phyloP scores from a whole-genome alignment of 2,797 vertebrate species.

The Mormyrops boulengeri region DNA sequence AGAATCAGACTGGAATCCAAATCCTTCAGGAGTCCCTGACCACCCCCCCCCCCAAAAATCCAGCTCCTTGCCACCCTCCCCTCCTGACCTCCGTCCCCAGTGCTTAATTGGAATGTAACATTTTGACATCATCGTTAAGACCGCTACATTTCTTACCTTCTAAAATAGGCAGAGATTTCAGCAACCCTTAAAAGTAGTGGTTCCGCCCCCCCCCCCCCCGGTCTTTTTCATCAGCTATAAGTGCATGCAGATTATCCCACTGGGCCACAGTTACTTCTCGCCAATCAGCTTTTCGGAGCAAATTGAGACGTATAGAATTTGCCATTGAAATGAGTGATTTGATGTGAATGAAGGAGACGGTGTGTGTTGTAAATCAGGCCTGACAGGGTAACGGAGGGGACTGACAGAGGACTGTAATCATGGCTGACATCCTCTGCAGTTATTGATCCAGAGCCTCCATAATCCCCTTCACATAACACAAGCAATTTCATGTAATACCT shows the following conservation, averaged over 20 bases:
- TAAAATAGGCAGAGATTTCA: neutral
- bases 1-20: neutral
- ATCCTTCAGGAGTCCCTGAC: neutral
- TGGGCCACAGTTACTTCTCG: constrained; percentile 65
- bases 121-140: constrained; percentile 14
- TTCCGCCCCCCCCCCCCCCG: neutral
- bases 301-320: constrained; percentile 78
- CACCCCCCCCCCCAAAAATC: neutral
- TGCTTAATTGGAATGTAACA: constrained; percentile 11
- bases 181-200: neutral
- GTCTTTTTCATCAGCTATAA: constrained; percentile 23
- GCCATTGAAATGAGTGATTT: constrained; percentile 77
- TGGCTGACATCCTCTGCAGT: constrained; percentile 83
- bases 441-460: constrained; percentile 94
- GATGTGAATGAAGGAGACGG: constrained; percentile 73
- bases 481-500: constrained; percentile 98
- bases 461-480: constrained; percentile 88
- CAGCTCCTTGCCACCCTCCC: neutral
- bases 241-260: constrained; percentile 32
- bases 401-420: constrained; percentile 91
- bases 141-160: neutral
- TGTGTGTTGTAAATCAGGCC: constrained; percentile 67
- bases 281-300: constrained; percentile 75
- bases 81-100: neutral
- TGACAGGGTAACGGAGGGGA: constrained; percentile 80